Evolutionary conservation across 2,113 vertebrate genomes (phyloP), one percentile per base, ranked within the genome.

Genomic region (Rhagologus leucostigma): DNA sequence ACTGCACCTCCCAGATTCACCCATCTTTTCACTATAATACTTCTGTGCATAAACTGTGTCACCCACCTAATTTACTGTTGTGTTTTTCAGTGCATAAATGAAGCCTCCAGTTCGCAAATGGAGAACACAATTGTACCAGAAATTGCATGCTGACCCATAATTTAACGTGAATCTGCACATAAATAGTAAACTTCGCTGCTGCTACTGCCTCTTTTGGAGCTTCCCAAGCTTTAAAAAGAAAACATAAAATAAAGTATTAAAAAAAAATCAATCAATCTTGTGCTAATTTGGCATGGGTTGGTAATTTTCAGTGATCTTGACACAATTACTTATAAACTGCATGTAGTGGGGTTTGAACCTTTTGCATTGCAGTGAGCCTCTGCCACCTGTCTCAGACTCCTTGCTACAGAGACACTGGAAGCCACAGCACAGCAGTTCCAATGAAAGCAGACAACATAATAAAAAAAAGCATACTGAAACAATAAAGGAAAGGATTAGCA

Each of bases 1-100:
- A 89, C 55, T 11, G 23, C 70, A 95, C 81, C 96, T 96, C 92
- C 76, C 89, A 84, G 85, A 92, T 80, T 74, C 68, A 93, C 75
- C 32, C 65, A 95, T 87, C 84, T 95, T 81, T 97, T 95, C 80
- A 91, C 82, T 97, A 84, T 88, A 94, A 93, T 97, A 97, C 96
- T 97, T 95, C 89, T 92, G 59, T 84, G 37, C n/a, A 84, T n/a
- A n/a, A n/a, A n/a, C n/a, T n/a, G n/a, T n/a, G 44, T 97, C 96
- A 97, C 81, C 82, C 93, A 96, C 79, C 59, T 96, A 67, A 95
- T 96, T 94, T 95, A 86, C 87, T 96, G 70, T 75, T 93, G 64
- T 95, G 86, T 67, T 97, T 96, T 95, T 95, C 52, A 65, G 35
- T n/a, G 33, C 52, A 87, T 95, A 97, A 93, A 96, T 82, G 89